Base-by-base conservation (phyloP, 2,797 vertebrate species). In the Pipistrellus kuhlii region DNA sequence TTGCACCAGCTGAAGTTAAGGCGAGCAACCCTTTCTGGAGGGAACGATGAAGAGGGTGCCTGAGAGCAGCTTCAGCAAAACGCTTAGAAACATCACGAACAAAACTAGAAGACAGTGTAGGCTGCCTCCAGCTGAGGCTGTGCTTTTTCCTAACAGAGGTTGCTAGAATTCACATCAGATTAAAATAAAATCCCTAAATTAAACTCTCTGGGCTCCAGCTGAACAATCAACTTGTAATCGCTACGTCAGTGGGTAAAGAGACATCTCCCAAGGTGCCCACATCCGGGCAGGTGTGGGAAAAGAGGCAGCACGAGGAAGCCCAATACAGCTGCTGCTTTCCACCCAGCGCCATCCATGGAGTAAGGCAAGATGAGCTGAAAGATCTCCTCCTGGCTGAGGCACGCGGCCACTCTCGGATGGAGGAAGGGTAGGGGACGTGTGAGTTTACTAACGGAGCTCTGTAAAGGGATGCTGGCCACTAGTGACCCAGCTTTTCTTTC, bases 311-410 rank as follows among this genome's bases (percentile, higher is more conserved):
- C n/a, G 78, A 80, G 83, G 94, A 35, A n/a, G 66, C 76, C 95
- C 80, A 25, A 17, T 0, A 18, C 3, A 84, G 94, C 89, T 66
- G 91, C 96, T 51, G 23, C 93, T 64, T 55, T 46, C 87, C 76
- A 38, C 81, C 85, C 23, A 25, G 82, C 4, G 82, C 91, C 88
- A 46, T n/a, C 51, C 3, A 21, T 55, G 76, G 76, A 95, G 89
- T 94, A 95, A 99, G 99, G 99, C 99, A 99, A 98, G 97, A 98
- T 98, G 98, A 98, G 98, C 96, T 97, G 97, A 98, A 95, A 97
- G 98, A 96, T 97, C 98, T 98, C 91, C 72, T 81, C 80, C 98
- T 98, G 98, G 98, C 98, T 96, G 97, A 98, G 68, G 92, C 98
- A 98, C 98, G 97, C 97, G 96, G 98, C 98, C 98, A 98, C 98